Conservation (phyloP, 2,888 invertebrate species). For the Andrena praecox region DNA sequence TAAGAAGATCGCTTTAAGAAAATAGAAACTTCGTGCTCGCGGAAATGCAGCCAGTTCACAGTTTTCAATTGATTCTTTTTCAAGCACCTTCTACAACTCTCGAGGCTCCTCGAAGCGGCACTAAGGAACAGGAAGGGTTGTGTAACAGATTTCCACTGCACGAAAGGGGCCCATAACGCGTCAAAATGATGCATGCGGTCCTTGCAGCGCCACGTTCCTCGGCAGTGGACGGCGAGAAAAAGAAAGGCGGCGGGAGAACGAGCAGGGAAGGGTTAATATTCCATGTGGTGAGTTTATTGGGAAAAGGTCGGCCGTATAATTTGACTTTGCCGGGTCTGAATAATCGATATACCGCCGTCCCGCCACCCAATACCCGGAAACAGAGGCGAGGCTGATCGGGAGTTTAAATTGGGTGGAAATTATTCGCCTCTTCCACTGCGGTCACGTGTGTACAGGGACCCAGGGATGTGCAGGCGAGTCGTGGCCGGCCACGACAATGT, state of each 20-base stretch:
- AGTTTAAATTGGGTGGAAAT: conserved; percentile 82
- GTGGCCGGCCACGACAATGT: conserved; percentile 44
- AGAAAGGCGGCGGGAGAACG: background rate
- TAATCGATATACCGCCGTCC: conserved; percentile 77
- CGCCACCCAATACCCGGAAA: conserved; percentile 74
- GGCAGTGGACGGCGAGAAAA: background rate
- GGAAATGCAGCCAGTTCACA: background rate
- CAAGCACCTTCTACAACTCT: conserved; percentile 5
- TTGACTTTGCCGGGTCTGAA: conserved; percentile 78
- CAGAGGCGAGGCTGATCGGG: conserved; percentile 78
- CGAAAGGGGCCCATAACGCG: conserved; percentile 56
- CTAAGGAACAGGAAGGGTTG: conserved; percentile 35
- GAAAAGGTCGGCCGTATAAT: conserved; percentile 75
- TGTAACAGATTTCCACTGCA: conserved; percentile 54
- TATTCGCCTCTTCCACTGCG: conserved; percentile 71
- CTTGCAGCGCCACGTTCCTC: conserved; percentile 27
- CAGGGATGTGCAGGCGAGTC: conserved; percentile 29
- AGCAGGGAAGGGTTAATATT: conserved; percentile 64
- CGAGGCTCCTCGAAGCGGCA: conserved; percentile 19
- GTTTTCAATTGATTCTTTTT: conserved; percentile 29
- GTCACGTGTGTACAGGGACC: background rate
- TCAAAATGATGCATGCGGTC: conserved; percentile 58
- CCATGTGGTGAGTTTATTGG: conserved; percentile 72
- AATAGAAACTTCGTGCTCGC: background rate
- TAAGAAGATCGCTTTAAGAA: background rate